Conservation (phyloP, 2,113 vertebrate genomes). For the Castor canadensis region DNA sequence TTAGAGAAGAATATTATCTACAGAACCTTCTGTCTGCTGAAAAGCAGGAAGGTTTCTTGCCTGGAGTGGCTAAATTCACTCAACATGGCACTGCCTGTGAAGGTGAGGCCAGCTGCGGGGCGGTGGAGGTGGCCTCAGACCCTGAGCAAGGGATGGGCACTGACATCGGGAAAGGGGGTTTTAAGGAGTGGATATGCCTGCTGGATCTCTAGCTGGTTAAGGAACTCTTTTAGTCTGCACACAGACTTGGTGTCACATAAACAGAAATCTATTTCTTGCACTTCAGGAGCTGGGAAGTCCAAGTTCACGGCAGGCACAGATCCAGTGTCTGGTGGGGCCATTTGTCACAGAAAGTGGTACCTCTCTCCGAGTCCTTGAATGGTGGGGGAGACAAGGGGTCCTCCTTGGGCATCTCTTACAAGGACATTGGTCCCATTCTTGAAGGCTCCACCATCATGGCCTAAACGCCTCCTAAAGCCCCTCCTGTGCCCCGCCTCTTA, state of each 20-base stretch:
- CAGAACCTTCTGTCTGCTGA: background rate
- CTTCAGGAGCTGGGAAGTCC: background rate
- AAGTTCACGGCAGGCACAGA: background rate
- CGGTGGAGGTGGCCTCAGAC: background rate
- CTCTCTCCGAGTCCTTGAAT: background rate
- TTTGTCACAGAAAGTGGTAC: background rate
- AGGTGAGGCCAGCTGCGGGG: background rate
- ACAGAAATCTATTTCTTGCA: too few relatives aligned
- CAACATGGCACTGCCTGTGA: background rate
- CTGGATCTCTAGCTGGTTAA: background rate
- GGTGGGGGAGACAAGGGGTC: too few relatives aligned
- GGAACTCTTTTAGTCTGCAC: too few relatives aligned
- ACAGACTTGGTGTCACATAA: fast-evolving
- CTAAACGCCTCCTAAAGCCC: too few relatives aligned
- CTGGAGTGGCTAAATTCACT: background rate
- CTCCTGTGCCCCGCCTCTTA: background rate
- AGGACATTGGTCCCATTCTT: background rate
- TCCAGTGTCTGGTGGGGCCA: fast-evolving
- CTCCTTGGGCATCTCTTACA: background rate
- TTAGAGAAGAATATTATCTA: background rate
- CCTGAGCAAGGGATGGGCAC: background rate
- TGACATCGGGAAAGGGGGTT: background rate
- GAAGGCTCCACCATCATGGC: background rate
- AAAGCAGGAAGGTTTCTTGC: background rate
- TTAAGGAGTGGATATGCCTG: background rate